Evolutionary conservation across 2,888 invertebrate genomes (phyloP), one percentile per base, ranked within the genome.

Genomic region (Standfussiana lucernea): DNA sequence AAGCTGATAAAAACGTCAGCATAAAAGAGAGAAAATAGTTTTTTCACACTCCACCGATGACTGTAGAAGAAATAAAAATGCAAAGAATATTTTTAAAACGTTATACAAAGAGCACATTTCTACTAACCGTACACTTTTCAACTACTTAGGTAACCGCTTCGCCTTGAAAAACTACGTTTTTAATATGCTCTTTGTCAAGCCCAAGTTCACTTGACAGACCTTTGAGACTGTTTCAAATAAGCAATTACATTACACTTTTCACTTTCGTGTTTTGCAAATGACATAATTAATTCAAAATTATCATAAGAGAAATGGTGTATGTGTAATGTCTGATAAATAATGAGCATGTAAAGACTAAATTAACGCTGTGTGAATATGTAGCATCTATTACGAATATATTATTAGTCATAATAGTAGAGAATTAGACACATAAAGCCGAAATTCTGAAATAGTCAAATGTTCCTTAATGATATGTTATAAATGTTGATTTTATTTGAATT

Each of bases 51-150:
- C 75, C 79, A 77, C 69, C 71, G 83, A 67, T 59, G 65, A 76
- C 70, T 56, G 82, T 72, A 80, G 72, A 80, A 89, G 75, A 76
- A 76, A 80, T 78, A 82, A 83, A 76, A 84, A 80, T 67, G 77
- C 56, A 64, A 81, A 77, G 75, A 85, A 80, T 67, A 72, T 79
- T 79, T 72, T 53, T 76, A 82, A 80, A 67, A 79, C 56, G 53
- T 56, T 72, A 70, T 79, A 45, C 28, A 67, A 28, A 45, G 40
- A 75, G 53, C n/a, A 75, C 50, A 5, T 72, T 86, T 86, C 56
- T 83, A 70, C 87, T 85, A 83, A 87, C 90, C 79, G 75, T 86
- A 88, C 78, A 75, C 53, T 83, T 84, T 83, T 71, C 68, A 77
- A 78, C 79, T 74, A 68, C 65, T 70, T 80, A 66, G 53, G 69